Base-by-base conservation (phyloP, 2,113 vertebrate genomes). In the Anguilla japonica region DNA sequence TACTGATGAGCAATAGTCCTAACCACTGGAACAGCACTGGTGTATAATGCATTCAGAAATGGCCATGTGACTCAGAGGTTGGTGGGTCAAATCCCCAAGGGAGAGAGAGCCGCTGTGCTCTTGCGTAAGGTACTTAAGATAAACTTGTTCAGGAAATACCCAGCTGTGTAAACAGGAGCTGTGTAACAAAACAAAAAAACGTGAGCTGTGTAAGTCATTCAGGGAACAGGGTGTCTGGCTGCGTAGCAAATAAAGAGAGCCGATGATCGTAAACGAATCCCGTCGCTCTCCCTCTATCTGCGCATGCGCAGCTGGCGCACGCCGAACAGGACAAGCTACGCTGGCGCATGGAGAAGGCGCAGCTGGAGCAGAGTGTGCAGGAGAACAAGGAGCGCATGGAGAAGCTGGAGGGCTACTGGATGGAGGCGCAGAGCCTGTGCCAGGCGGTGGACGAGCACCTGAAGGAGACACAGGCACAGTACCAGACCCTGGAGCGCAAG, bases 301-400 rank as follows among this genome's bases (percentile, higher is more conserved):
- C 26, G 71, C 82, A 6, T 40, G 34, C 91, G 41, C 95, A 99
- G 98, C 95, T 99, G 94, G 96, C 98, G 93, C 95, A 96, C 84
- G 96, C 97, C 0, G 98, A 98, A 94, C 98, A 99, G 95, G 98
- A 98, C 92, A 98, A 97, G 93, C 92, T 97, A 0, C 97, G 97
- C 87, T 99, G 98, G 98, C 93, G 97, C 92, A 96, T 97, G 46
- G 98, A 99, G 95, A 98, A 97, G 90, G 96, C 97, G 56, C 98
- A 98, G 96, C 94, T 99, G 94, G 98, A 99, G 91, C 98, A 99
- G 95, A 99, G 96, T 0, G 97, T 99, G 94, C 96, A 98, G 90
- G 98, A 99, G 95, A 99, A 98, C 92, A 99, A 99, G 93, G 98
- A 99, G 90, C 95, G 98, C 86, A 99, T 99, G 98, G 98, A 99